Evolutionary conservation across 1,140 invertebrate genomes (phyloP), one percentile per base, ranked within the genome.

Genomic region (Cardiocondyla obscurior): DNA sequence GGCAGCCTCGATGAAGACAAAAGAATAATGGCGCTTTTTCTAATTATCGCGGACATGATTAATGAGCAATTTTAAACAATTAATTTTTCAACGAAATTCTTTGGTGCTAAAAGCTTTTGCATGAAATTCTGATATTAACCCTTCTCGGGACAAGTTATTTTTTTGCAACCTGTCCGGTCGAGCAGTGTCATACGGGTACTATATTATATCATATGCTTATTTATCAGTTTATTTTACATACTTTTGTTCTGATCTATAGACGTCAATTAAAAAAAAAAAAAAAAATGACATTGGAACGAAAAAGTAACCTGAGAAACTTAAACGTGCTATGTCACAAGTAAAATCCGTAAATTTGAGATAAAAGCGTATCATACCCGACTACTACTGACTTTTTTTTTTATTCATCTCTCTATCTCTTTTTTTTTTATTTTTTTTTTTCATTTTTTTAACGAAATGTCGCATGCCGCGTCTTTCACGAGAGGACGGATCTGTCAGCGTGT

Each of bases 401-500:
- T 55, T 33, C 12, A 3, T 19, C n/a, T 22, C 3, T 0, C 1
- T 33, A 14, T 49, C 46, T 36, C 53, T 28, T 51, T 39, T 51
- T 53, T 39, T 28, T 65, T 33, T n/a, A 3, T 19, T 25, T 22
- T 7, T 0, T 1, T 33, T 22, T 49, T 33, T 36, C 53, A 22
- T 51, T 39, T 51, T 53, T 39, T 28, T 65, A 72, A 83, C 8
- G 30, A 64, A 57, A 81, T 19, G 58, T 85, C 44, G n/a, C 16
- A n/a, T 30, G 30, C 16, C 51, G 36, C 67, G 74, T 86, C 74
- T 85, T 76, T 51, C 10, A 67, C 28, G 70, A 58, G 64, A 67
- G 28, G 57, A 57, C 46, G 39, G 3, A 33, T 62, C 60, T 70
- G 67, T 42, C 58, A 77, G 55, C 62, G 30, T 70, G 81, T 82